phyloP scores from a whole-genome alignment of 2,888 invertebrate genomes.

The Pollenia griseotomentosa region DNA sequence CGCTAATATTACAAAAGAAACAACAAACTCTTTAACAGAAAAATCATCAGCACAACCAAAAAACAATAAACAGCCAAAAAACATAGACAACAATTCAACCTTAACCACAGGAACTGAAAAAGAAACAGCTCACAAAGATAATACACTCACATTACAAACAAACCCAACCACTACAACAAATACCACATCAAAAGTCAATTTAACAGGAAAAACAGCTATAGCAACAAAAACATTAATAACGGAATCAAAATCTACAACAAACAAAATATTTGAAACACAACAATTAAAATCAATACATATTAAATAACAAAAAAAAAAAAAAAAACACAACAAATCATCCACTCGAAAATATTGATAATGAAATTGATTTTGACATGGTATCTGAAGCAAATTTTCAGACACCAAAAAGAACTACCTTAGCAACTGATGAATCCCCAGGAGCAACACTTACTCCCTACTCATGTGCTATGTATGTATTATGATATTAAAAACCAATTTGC shows the following conservation, averaged over 20 bases:
- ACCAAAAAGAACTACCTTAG: constrained; percentile 15
- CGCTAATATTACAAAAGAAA: not conserved
- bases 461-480: constrained; percentile 3
- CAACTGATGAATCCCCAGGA: not conserved
- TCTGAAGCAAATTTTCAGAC: not conserved
- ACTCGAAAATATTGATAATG: too few relatives aligned
- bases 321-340: too few relatives aligned
- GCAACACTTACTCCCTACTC: not conserved
- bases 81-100: too few relatives aligned
- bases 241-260: not conserved
- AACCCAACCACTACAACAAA: too few relatives aligned
- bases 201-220: too few relatives aligned
- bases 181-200: too few relatives aligned
- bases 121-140: constrained; percentile 9
- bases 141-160: too few relatives aligned
- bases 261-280: not conserved
- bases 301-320: too few relatives aligned
- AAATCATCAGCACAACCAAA: not conserved
- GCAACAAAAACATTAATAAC: too few relatives aligned
- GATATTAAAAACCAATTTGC: not conserved
- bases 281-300: too few relatives aligned
- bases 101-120: not conserved
- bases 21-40: not conserved
- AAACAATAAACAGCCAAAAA: constrained; percentile 1
- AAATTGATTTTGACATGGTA: not conserved